These are phyloP conservation scores for Lysandra coridon DNA, from an alignment of 2,888 invertebrate species.

Conservation along the genomic window DNA sequence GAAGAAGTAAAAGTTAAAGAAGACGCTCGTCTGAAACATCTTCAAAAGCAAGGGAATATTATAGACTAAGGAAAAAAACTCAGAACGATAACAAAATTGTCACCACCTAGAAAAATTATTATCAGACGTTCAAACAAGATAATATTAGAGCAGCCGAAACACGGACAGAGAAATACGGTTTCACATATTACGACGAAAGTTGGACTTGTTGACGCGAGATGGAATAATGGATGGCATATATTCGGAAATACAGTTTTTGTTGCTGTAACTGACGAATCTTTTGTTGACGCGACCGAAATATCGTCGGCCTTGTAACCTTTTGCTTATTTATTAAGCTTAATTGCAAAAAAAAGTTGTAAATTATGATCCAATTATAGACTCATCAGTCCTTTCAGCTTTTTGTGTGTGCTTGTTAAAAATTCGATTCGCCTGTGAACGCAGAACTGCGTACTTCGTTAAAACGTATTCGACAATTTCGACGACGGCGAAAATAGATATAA, in stretches of 20 bases:
- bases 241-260: constrained; percentile 14
- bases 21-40: too few relatives aligned
- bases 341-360: constrained; percentile 16
- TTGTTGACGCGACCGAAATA: constrained; percentile 1
- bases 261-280: constrained; percentile 23
- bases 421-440: background rate
- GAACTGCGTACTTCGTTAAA: background rate
- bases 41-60: too few relatives aligned
- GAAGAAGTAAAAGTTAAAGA: too few relatives aligned
- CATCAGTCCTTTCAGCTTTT: constrained; percentile 4
- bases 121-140: constrained; percentile 14
- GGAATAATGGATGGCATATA: constrained; percentile 9
- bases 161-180: constrained; percentile 15
- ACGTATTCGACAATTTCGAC: background rate
- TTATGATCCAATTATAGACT: constrained; percentile 19
- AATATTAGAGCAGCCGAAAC: constrained; percentile 13
- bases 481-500: too few relatives aligned
- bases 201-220: background rate
- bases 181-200: constrained; percentile 22
- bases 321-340: constrained; percentile 6
- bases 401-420: background rate
- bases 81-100: background rate
- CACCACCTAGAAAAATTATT: background rate
- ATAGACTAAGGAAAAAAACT: too few relatives aligned
- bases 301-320: constrained; percentile 24